These are phyloP conservation scores for Resseliella maxima DNA, from an alignment of 2,888 invertebrate species.

Conservation along the genomic window DNA sequence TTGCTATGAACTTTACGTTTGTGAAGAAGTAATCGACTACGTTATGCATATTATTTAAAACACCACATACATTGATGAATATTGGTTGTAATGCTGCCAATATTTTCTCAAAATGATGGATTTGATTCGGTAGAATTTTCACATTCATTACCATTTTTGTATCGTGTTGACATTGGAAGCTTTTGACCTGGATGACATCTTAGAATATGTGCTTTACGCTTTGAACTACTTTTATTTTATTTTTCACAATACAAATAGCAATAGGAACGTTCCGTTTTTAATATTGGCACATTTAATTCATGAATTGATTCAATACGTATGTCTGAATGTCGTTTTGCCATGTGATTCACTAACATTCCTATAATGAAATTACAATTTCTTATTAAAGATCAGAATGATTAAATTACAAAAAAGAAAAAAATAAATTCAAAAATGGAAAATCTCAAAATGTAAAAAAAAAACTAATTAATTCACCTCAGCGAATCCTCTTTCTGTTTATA, in stretches of 20 bases:
- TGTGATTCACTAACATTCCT: constrained; percentile 85
- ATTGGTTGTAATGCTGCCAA: constrained; percentile 78
- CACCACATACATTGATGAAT: constrained; percentile 83
- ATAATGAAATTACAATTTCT: too few relatives aligned
- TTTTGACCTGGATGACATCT: constrained; percentile 83
- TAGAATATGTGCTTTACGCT: constrained; percentile 83
- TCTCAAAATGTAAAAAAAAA: not conserved
- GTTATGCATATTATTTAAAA: constrained; percentile 88
- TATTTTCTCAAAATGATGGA: constrained; percentile 75
- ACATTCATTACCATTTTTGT: constrained; percentile 59
- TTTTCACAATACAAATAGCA: constrained; percentile 88
- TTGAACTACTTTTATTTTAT: constrained; percentile 85
- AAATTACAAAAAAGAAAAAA: constrained; percentile 61
- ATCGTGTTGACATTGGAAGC: constrained; percentile 56
- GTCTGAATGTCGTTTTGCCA: constrained; percentile 80
- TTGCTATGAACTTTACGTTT: constrained; percentile 74
- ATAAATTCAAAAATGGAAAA: constrained; percentile 62
- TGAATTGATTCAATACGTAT: constrained; percentile 75
- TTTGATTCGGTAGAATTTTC: constrained; percentile 70
- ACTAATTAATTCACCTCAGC: constrained; percentile 40
- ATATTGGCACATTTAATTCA: constrained; percentile 82
- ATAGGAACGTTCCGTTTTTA: constrained; percentile 81
- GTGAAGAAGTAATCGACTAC: constrained; percentile 78
- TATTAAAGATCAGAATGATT: constrained; percentile 74
- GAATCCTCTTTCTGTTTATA: constrained; percentile 54